A percentile compares a stretch with the other conserved stretches of the same genome.
phyloP scores from a whole-genome alignment of 2,888 invertebrate species.

The Lasius platythorax region DNA sequence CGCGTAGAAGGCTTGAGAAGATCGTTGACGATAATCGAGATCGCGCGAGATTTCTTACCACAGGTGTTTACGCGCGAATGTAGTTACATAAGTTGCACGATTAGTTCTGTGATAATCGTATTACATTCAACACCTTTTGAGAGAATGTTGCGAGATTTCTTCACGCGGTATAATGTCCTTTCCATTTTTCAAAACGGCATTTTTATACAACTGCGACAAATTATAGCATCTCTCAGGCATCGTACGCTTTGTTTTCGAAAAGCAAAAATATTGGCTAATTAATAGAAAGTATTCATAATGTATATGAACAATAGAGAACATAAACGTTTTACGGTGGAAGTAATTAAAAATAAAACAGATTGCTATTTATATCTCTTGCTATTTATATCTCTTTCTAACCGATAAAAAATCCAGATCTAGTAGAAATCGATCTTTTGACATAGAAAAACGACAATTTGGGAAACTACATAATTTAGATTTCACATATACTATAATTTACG shows the following conservation, averaged over 20 bases:
- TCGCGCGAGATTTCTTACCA: slow-evolving; percentile 25
- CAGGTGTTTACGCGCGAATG: slow-evolving; percentile 21
- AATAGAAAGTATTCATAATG: slow-evolving; percentile 17
- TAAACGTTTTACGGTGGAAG: not conserved
- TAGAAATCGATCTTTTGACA: slow-evolving; percentile 5
- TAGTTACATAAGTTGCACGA: slow-evolving; percentile 17
- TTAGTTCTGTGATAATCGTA: slow-evolving; percentile 25
- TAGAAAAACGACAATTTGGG: slow-evolving; percentile 12
- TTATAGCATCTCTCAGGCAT: not conserved
- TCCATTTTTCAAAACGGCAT: not conserved
- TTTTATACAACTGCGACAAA: slow-evolving; percentile 4
- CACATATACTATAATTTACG: slow-evolving; percentile 24
- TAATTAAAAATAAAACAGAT: not conserved
- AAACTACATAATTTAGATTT: slow-evolving; percentile 29
- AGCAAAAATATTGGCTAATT: not conserved
- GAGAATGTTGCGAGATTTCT: slow-evolving; percentile 2
- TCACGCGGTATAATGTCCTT: not conserved
- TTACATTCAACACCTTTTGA: slow-evolving; percentile 18
- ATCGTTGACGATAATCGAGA: slow-evolving; percentile 38
- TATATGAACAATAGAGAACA: not conserved
- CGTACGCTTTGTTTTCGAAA: not conserved
- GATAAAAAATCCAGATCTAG: not conserved
- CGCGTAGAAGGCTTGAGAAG: slow-evolving; percentile 4
- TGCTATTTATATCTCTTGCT: not conserved
- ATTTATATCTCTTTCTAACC: not conserved